Base-by-base conservation (phyloP, 2,797 vertebrate species). In the Hemitrygon akajei region DNA sequence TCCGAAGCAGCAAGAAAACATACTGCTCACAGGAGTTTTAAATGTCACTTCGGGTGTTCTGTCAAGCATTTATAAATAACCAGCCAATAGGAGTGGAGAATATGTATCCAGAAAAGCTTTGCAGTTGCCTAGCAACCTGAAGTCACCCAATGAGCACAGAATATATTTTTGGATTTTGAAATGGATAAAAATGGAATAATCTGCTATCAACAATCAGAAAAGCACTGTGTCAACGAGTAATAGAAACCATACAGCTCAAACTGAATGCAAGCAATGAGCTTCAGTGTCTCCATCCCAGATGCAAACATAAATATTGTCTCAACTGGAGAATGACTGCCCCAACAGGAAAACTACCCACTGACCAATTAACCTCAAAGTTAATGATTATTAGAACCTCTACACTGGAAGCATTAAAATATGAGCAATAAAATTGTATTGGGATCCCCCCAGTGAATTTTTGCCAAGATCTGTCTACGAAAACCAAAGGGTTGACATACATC, bases 61-160 rank as follows among this genome's bases (percentile, higher is more conserved):
- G 34, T 30, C 10, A 30, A 91, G 20, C 58, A 89, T 69, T 22
- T 56, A 75, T 92, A 92, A 75, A 30, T 56, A 92, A 27, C 71
- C 20, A 56, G 25, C 71, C 40, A 92, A 75, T 47, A 56, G 11
- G 40, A 16, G 10, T 27, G 60, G 34, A 9, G 34, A 73, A 73
- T 25, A 71, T 71, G n/a, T 92, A 73, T 92, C 66, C 37, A 47
- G 91, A 73, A 73, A 73, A 66, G 37, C 37, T 30, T 56, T 89
- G 86, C 37, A 30, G 40, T 89, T 7, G 71, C 91, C 25, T 92
- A 56, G 91, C 91, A 92, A 75, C 69, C 91, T 56, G 69, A 92
- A 56, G 86, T 89, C 63, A 30, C 69, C 25, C 69, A 27, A 56
- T 92, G 71, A 47, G 37, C 27, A 75, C 91, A 73, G 69, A 30